Evolutionary conservation across 2,888 invertebrate species (phyloP).

Genomic region (Sicus ferrugineus): DNA sequence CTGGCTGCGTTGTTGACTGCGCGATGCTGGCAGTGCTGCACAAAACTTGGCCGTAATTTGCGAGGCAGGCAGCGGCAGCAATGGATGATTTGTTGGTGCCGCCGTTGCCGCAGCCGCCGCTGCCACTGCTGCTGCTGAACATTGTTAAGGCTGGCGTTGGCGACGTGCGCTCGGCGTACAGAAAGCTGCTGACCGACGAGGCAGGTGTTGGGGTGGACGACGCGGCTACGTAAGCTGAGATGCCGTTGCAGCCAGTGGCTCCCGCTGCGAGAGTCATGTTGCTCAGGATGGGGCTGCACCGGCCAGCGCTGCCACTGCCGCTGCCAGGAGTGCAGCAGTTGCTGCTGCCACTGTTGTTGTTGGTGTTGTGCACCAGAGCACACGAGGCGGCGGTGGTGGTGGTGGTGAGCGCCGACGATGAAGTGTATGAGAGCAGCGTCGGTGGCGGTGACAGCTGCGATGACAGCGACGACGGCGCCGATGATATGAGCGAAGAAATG

Average conservation of each 20-base stretch:
- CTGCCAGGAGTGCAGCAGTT: conserved; percentile 41
- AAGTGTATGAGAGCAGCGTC: conserved; percentile 31
- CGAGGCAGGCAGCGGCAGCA: conserved; percentile 39
- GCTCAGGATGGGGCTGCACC: conserved; percentile 44
- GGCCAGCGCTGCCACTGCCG: conserved; percentile 43
- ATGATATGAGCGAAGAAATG: conserved; percentile 51
- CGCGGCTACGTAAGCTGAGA: conserved; percentile 38
- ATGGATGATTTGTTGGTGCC: conserved; percentile 38
- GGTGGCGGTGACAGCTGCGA: conserved; percentile 57
- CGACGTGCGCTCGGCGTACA: conserved; percentile 50
- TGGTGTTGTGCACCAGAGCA: conserved; percentile 31
- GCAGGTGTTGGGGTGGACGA: conserved; percentile 41
- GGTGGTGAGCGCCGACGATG: conserved; percentile 7
- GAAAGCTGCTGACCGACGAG: conserved; percentile 36
- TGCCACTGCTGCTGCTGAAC: conserved; percentile 45
- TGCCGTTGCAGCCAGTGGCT: conserved; percentile 44
- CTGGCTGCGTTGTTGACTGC: conserved; percentile 19
- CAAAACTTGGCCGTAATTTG: conserved; percentile 37
- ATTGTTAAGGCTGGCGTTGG: conserved; percentile 55
- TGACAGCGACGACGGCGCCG: conserved; percentile 51
- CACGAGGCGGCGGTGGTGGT: conserved; percentile 5
- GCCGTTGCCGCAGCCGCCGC: too few relatives aligned
- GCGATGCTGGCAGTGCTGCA: conserved; percentile 8
- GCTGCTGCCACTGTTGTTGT: conserved; percentile 45
- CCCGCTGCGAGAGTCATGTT: conserved; percentile 35